phyloP scores from a whole-genome alignment of 2,113 vertebrate genomes.

The Elanus axillaris region DNA sequence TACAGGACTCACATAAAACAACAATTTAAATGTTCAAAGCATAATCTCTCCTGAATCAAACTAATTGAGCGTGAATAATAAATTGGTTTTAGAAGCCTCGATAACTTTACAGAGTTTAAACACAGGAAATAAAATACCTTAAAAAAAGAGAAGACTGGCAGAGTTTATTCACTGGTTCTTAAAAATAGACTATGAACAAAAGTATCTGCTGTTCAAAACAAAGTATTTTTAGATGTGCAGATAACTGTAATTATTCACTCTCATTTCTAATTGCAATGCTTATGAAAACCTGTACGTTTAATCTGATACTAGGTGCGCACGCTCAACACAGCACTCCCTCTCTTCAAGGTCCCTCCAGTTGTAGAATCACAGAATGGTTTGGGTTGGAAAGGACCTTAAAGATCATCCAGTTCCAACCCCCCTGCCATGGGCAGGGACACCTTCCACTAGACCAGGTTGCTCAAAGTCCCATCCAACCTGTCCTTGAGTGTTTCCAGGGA shows the following conservation, averaged over 20 bases:
- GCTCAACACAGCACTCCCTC: neutral
- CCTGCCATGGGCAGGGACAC: neutral
- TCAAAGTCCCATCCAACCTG: neutral
- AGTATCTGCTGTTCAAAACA: neutral
- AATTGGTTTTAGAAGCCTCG: neutral
- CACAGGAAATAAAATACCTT: neutral
- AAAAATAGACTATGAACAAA: neutral
- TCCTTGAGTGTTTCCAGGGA: neutral
- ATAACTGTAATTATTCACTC: neutral
- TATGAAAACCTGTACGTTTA: neutral
- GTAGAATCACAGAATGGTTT: neutral
- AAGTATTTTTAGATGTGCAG: neutral
- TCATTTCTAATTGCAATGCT: neutral
- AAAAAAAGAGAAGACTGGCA: neutral
- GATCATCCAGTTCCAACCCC: neutral
- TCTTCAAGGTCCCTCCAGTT: neutral
- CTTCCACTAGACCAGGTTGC: neutral
- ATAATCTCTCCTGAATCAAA: neutral
- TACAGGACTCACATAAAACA: neutral
- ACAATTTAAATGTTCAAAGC: neutral
- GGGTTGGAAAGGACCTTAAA: neutral
- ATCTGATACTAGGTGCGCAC: rapidly evolving
- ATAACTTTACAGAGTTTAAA: neutral
- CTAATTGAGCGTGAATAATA: neutral
- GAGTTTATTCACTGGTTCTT: neutral